Base-by-base conservation (phyloP, 2,113 vertebrate species). In the Mastomys coucha region DNA sequence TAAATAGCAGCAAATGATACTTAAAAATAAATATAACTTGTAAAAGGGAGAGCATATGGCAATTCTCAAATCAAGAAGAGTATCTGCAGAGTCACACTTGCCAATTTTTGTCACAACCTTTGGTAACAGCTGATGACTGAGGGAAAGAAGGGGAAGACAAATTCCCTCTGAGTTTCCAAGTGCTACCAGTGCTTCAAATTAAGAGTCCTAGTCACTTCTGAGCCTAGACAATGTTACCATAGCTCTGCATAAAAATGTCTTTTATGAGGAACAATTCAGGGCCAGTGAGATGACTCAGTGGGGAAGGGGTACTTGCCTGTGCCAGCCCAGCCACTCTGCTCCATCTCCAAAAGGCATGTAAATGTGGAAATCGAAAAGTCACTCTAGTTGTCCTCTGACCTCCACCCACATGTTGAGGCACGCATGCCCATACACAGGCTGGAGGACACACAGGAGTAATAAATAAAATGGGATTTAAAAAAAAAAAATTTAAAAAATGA, bases 1-100 rank as follows among this genome's bases (percentile, higher is more conserved):
- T 94, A 97, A 96, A 96, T 97, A 97, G 96, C 86, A 93, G 95
- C 82, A 95, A 98, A 96, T 89, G 92, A 94, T 94, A 96, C 94
- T 96, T 94, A 84, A 81, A 97, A 98, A 95, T 95, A 98, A 97
- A 94, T 93, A 82, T 58, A 96, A 93, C 90, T 96, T 96, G 73
- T 87, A 96, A 95, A 95, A 94, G 95, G 85, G 77, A 97, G 84
- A 97, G 88, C 97, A 97, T 97, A 96, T 97, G 97, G 97, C 90
- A 92, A 78, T 91, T 97, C 88, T 94, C 96, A 97, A 97, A 96
- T 91, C 31, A 91, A 89, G 93, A 95, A 89, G 85, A 95, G 12
- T 94, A 88, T 92, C 94, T 94, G 42, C 95, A 95, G 13, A 91
- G 92, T 33, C 78, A 96, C 73, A 78, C 51, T 22, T 93, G 96